Evolutionary conservation across 2,797 vertebrate species (phyloP).

Genomic region (Spizella passerina): DNA sequence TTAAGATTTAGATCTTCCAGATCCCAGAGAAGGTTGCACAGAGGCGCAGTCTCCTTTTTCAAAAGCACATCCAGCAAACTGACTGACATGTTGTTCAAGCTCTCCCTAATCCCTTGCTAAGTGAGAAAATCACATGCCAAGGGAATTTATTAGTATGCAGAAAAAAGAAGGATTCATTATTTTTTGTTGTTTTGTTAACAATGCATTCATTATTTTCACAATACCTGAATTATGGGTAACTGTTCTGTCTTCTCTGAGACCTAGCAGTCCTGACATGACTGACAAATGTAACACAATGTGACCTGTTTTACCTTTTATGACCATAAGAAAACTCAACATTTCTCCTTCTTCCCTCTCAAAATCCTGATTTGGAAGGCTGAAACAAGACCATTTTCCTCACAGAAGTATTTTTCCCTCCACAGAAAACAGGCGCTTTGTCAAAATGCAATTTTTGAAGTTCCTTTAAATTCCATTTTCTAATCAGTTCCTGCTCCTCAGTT

Average conservation of each 20-base stretch:
- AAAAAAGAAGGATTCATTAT: background rate
- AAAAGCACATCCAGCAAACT: background rate
- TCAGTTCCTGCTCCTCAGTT: background rate
- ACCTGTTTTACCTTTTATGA: background rate
- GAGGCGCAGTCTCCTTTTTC: background rate
- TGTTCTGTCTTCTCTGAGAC: background rate
- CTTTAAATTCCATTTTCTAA: background rate
- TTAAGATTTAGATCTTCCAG: background rate
- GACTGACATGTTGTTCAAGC: background rate
- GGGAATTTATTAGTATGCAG: background rate
- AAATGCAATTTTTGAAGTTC: background rate
- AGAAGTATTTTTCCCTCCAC: background rate
- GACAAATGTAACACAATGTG: background rate
- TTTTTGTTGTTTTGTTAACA: background rate
- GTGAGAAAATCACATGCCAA: background rate
- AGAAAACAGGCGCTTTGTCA: background rate
- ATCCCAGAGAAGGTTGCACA: background rate
- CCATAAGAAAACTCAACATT: background rate
- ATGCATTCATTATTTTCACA: background rate
- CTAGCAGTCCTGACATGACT: background rate
- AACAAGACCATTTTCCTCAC: background rate
- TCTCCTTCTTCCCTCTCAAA: background rate
- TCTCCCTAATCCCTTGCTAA: background rate
- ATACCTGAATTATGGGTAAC: background rate
- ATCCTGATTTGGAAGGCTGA: background rate